These are phyloP conservation scores for Clusia tigrina DNA, from an alignment of 2,888 invertebrate species.

Conservation along the genomic window DNA sequence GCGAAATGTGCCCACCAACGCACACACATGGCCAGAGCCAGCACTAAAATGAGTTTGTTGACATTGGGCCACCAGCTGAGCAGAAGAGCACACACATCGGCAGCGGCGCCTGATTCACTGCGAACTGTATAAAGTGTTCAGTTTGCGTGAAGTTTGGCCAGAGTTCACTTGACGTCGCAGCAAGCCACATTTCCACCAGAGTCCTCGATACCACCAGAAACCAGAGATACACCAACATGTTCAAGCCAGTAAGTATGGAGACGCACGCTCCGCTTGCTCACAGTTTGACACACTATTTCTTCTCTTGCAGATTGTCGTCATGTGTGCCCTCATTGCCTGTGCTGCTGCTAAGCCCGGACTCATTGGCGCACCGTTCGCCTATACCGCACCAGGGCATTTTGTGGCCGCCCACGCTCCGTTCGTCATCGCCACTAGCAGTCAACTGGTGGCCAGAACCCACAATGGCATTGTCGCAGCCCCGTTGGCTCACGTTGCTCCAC, in stretches of 20 bases:
- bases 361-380: slow-evolving; percentile 32
- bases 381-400: slow-evolving; percentile 22
- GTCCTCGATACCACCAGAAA: too few species aligned
- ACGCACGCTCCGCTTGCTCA: background rate
- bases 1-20: too few species aligned
- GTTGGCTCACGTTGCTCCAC: slow-evolving; percentile 67
- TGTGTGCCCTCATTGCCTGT: slow-evolving; percentile 22
- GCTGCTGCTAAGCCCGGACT: slow-evolving; percentile 35
- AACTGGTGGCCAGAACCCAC: slow-evolving; percentile 34
- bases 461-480: slow-evolving; percentile 60
- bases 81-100: background rate
- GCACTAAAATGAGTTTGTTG: background rate
- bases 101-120: background rate
- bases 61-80: background rate
- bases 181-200: background rate
- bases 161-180: background rate
- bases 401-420: slow-evolving; percentile 44
- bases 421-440: slow-evolving; percentile 43
- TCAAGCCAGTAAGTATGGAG: slow-evolving; percentile 31
- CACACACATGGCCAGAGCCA: too few species aligned
- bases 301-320: background rate
- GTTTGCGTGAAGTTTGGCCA: background rate
- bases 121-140: background rate
- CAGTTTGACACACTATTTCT: background rate
- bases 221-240: slow-evolving; percentile 27